Evolutionary conservation across 2,797 vertebrate species (phyloP), one percentile per base, ranked within the genome.

Genomic region (Halcyon badia): DNA sequence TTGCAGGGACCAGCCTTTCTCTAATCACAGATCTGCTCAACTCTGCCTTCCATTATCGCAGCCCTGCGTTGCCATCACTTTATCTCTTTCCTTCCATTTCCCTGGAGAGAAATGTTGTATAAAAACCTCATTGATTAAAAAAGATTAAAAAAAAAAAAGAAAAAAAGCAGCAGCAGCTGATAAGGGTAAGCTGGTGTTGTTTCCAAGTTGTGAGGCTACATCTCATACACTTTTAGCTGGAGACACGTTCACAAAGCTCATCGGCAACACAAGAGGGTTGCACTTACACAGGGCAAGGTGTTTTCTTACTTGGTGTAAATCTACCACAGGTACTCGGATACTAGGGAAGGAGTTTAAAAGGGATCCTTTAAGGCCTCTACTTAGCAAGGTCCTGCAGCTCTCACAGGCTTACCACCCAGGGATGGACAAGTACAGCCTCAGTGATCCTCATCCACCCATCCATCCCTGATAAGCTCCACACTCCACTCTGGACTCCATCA

Each of bases 71-170:
- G 91, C 89, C 90, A 83, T 66, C 91, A 79, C 91, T 94, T 96
- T 83, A 91, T 87, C 94, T 86, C 87, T 31, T 92, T 44, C 80
- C 85, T 89, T 62, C 75, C 65, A 72, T 78, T 94, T 83, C 94
- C 93, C 92, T 52, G 71, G 90, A 87, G 90, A 94, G 58, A 42
- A 96, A 62, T 4, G n/a, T 35, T 90, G 64, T 73, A 69, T 58
- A 54, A 89, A 95, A 89, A 22, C 90, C 90, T 68, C 90, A 92
- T 78, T 94, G 95, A 96, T 90, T 93, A 6, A 58, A 87, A 86
- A 39, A 61, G 52, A 31, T 54, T 51, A 17, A 28, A 51, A 28
- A 51, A 51, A 28, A 5, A 58, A 65, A 24, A 21, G 14, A 33
- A 56, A n/a, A 39, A 16, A 21, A 17, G 25, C 33, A 78, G 37